Base-by-base conservation (phyloP, 2,888 invertebrate genomes). In the Harpalus rubripes region DNA sequence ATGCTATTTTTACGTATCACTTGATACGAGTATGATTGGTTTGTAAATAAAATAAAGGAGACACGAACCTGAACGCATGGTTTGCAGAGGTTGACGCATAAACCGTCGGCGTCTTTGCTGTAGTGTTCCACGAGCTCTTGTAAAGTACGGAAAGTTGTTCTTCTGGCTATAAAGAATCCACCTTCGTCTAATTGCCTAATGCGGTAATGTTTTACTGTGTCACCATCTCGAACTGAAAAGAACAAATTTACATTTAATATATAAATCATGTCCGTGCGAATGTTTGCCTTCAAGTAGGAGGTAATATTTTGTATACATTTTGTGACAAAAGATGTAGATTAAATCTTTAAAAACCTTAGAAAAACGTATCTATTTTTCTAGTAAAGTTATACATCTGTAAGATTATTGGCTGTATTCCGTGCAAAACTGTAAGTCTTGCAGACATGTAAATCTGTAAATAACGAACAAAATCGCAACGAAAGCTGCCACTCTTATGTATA, bases 181-280 rank as follows among this genome's bases (percentile, higher is more conserved):
- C 99, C 97, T 91, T 99, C 99, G 92, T 99, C 99, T 90, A 99
- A 93, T 92, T 99, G 99, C 88, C 99, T 94, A 91, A 99, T 99
- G 90, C 99, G 95, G 93, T 99, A 99, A 92, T 99, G 99, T 91
- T 99, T 99, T 86, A 99, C 99, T 78, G 99, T 98, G 92, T 99
- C 99, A 87, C 98, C 99, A 92, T 99, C 99, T 88, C 99, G 95
- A 87, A 99, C 99, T 98, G 26, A 7, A 52, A 52, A 52, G 1
- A 52, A 52, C 10, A 52, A 8, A 52, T 52, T 52, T 52, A 1
- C 44, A 52, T 52, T 52, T 52, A 74, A 44, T 41, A 32, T 32
- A 32, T 32, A 32, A 32, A 32, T 32, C n/a, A n/a, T n/a, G n/a
- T n/a, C n/a, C 32, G 32, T 32, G 32, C 0, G 32, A 32, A 32